These are phyloP conservation scores for Bellardia bayeri DNA, from an alignment of 2,888 invertebrate species.

Conservation along the genomic window DNA sequence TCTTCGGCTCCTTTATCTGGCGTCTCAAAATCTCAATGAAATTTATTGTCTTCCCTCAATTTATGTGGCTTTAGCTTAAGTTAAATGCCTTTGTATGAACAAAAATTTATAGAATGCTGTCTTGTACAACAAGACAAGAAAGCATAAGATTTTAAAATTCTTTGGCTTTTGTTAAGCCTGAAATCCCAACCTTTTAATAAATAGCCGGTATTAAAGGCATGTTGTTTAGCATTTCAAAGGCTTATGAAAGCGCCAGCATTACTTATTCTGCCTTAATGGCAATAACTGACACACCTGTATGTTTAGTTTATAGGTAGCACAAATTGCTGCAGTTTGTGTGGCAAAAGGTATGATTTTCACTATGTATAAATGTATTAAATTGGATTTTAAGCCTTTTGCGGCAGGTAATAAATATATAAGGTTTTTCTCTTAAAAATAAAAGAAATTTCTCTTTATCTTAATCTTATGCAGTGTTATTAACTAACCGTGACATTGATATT, in stretches of 20 bases:
- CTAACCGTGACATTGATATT: conserved; percentile 4
- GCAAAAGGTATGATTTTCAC: background rate
- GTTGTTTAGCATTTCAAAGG: conserved; percentile 59
- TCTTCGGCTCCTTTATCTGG: conserved; percentile 30
- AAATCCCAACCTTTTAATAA: conserved; percentile 5
- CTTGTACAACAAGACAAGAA: background rate
- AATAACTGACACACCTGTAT: conserved; percentile 30
- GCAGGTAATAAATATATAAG: conserved; percentile 24
- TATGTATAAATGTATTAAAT: background rate
- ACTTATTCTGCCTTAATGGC: background rate
- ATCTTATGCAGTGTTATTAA: background rate
- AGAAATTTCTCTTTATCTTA: conserved; percentile 11
- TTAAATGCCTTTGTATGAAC: conserved; percentile 39
- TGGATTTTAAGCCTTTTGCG: background rate
- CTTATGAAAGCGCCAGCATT: conserved; percentile 46
- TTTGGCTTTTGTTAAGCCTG: conserved; percentile 32
- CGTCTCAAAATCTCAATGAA: conserved; percentile 8
- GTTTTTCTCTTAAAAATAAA: background rate
- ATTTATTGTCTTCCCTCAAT: conserved; percentile 29
- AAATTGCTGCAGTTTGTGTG: background rate
- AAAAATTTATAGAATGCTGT: conserved; percentile 16
- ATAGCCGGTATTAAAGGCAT: conserved; percentile 49
- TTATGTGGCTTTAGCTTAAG: conserved; percentile 15
- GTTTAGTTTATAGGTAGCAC: background rate
- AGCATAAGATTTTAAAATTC: conserved; percentile 1